Conservation (phyloP, 2,888 invertebrate species). For the Chrysomela aeneicollis region DNA sequence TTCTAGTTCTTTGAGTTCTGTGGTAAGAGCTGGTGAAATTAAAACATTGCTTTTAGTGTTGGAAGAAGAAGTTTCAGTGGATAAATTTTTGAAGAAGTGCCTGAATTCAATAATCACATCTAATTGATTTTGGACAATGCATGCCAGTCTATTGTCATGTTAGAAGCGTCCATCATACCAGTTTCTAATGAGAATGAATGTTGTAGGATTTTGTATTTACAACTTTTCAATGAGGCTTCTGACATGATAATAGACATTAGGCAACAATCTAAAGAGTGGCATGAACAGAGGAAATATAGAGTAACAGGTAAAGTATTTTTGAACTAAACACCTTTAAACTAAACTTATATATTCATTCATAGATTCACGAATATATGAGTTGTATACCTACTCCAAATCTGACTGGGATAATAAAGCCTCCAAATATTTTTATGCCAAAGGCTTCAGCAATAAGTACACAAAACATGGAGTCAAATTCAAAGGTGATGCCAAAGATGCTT, state of each 20-base stretch:
- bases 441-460: slow-evolving; percentile 10
- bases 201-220: slow-evolving; percentile 9
- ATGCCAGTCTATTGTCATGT: slow-evolving; percentile 15
- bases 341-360: slow-evolving; percentile 6
- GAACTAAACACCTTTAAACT: background rate
- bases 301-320: slow-evolving; percentile 16
- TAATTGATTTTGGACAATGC: slow-evolving; percentile 23
- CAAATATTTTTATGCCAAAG: slow-evolving; percentile 8
- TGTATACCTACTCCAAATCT: slow-evolving; percentile 19
- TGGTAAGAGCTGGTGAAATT: slow-evolving; percentile 18
- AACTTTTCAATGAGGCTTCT: slow-evolving; percentile 13
- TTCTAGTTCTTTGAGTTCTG: too few species aligned
- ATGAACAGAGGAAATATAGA: slow-evolving; percentile 21
- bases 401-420: slow-evolving; percentile 9
- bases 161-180: slow-evolving; percentile 5
- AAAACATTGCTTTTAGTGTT: slow-evolving; percentile 15
- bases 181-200: background rate
- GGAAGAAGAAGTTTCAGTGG: slow-evolving; percentile 16
- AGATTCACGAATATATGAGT: slow-evolving; percentile 16
- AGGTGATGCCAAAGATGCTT: slow-evolving; percentile 16
- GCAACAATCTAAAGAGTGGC: slow-evolving; percentile 20
- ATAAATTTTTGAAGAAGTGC: slow-evolving; percentile 9
- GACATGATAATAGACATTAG: slow-evolving; percentile 7
- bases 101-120: slow-evolving; percentile 6
- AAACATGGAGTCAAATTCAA: slow-evolving; percentile 11